A percentile compares a stretch with the other conserved stretches of the same genome.
Conservation (phyloP, 1,140 invertebrate species). For the Pemphigus obesinymphae region DNA sequence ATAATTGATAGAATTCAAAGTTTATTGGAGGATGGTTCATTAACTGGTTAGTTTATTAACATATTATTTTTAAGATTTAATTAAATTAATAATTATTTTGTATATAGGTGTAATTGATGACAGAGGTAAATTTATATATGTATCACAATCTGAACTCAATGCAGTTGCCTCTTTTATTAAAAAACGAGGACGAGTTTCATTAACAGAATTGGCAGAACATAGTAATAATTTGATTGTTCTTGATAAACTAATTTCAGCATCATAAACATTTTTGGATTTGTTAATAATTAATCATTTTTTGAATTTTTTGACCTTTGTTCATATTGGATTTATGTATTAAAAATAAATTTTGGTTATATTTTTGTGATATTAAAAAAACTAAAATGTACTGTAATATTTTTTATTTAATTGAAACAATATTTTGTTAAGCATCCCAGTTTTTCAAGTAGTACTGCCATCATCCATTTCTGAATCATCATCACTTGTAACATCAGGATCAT, state of each 20-base stretch:
- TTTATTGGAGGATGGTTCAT: slow-evolving; percentile 70
- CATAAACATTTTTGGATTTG: neutral
- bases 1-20: slow-evolving; percentile 81
- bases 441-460: slow-evolving; percentile 55
- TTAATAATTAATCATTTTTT: neutral
- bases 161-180: slow-evolving; percentile 93
- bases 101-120: slow-evolving; percentile 90
- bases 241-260: slow-evolving; percentile 44
- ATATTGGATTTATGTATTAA: too few relatives aligned
- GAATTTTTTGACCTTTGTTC: neutral
- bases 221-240: slow-evolving; percentile 92
- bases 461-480: slow-evolving; percentile 65
- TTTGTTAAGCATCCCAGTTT: neutral
- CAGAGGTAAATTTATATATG: slow-evolving; percentile 97
- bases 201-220: slow-evolving; percentile 86
- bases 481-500: slow-evolving; percentile 75
- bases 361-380: too few relatives aligned
- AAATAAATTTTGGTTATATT: too few relatives aligned
- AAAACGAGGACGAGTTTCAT: slow-evolving; percentile 89
- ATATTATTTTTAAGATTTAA: neutral
- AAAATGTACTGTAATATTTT: too few relatives aligned
- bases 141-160: slow-evolving; percentile 84
- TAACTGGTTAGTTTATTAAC: slow-evolving; percentile 56
- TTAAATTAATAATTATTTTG: slow-evolving; percentile 10
- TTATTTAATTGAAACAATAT: neutral